phyloP scores from a whole-genome alignment of 2,113 vertebrate species.

The Centrocercus urophasianus region DNA sequence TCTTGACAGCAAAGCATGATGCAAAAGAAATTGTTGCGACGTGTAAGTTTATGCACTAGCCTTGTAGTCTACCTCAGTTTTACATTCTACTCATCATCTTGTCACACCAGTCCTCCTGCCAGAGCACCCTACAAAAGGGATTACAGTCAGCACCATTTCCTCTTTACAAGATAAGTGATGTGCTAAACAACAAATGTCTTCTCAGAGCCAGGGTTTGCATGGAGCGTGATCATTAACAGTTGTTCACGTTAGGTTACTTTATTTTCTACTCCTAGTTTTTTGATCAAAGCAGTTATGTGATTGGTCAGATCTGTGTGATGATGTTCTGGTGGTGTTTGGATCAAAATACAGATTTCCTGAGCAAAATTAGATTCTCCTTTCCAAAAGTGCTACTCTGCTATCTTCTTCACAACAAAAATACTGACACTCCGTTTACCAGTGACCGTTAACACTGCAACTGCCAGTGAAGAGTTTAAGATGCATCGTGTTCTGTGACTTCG shows the following conservation, averaged over 20 bases:
- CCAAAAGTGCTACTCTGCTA: background rate
- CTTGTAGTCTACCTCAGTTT: background rate
- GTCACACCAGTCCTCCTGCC: background rate
- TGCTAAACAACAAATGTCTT: background rate
- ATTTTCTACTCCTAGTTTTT: background rate
- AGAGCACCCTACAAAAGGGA: background rate
- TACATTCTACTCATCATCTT: background rate
- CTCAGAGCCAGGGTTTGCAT: background rate
- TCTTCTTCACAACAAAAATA: background rate
- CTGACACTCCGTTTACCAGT: background rate
- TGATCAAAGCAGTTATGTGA: background rate
- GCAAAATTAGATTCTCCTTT: background rate
- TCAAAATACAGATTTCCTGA: background rate
- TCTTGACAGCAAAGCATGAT: background rate
- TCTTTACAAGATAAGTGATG: background rate
- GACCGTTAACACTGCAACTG: background rate
- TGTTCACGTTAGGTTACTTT: background rate
- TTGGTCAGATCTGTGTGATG: background rate
- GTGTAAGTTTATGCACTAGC: background rate
- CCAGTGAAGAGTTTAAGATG: background rate
- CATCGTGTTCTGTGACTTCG: background rate
- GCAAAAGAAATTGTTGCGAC: background rate
- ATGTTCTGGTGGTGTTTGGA: background rate
- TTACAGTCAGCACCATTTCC: background rate
- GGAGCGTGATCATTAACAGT: fast-evolving